Conservation (phyloP, 2,888 invertebrate genomes). For the Notodonta dromedarius region DNA sequence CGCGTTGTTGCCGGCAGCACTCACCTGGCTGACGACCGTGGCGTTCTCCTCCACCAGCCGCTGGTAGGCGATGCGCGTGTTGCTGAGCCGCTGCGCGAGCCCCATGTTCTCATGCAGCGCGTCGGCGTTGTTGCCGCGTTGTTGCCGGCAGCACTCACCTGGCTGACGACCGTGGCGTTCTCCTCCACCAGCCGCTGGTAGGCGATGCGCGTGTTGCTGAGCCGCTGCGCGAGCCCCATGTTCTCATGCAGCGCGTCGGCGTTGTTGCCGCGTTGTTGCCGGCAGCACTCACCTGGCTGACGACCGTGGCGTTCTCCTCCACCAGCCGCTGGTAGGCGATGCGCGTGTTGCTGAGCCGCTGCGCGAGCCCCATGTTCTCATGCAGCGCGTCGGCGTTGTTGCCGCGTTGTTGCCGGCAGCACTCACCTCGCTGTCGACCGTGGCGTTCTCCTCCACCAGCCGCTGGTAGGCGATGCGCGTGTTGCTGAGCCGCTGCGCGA, state of each 20-base stretch:
- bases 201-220: slow-evolving; percentile 59
- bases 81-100: slow-evolving; percentile 61
- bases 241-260: slow-evolving; percentile 71
- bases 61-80: slow-evolving; percentile 56
- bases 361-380: slow-evolving; percentile 62
- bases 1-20: not conserved
- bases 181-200: slow-evolving; percentile 53
- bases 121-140: slow-evolving; percentile 84
- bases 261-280: slow-evolving; percentile 82
- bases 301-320: slow-evolving; percentile 58
- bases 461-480: slow-evolving; percentile 57
- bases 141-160: slow-evolving; percentile 60
- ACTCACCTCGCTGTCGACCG: slow-evolving; percentile 72
- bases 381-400: slow-evolving; percentile 82
- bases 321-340: slow-evolving; percentile 54
- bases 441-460: slow-evolving; percentile 55
- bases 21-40: slow-evolving; percentile 72
- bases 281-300: slow-evolving; percentile 66
- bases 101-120: slow-evolving; percentile 64
- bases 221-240: slow-evolving; percentile 59
- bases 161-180: slow-evolving; percentile 64
- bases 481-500: slow-evolving; percentile 62
- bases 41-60: slow-evolving; percentile 57
- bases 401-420: slow-evolving; percentile 61
- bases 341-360: slow-evolving; percentile 60